phyloP scores from a whole-genome alignment of 2,888 invertebrate genomes.

The Hemithea aestivaria region DNA sequence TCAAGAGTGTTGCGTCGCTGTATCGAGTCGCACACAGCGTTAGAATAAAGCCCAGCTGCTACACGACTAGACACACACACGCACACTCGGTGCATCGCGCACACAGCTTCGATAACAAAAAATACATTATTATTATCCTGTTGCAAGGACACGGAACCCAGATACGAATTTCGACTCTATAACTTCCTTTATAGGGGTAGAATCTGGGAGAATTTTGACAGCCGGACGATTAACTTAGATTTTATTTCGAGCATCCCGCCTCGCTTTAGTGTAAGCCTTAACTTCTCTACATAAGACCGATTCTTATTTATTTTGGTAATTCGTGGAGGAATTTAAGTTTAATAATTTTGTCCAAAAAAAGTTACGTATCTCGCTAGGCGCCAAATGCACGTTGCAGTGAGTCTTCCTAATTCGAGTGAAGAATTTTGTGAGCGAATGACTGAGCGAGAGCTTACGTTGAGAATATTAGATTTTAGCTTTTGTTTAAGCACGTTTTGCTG shows the following conservation, averaged over 20 bases:
- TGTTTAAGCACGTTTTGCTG: slow-evolving; percentile 5
- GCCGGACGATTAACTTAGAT: slow-evolving; percentile 66
- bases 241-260: slow-evolving; percentile 49
- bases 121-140: slow-evolving; percentile 75
- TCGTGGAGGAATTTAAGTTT: slow-evolving; percentile 61
- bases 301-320: slow-evolving; percentile 26
- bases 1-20: slow-evolving; percentile 44
- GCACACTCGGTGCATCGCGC: slow-evolving; percentile 64
- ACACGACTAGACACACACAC: slow-evolving; percentile 57
- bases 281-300: too few relatives aligned
- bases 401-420: slow-evolving; percentile 42
- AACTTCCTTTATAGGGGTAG: slow-evolving; percentile 13
- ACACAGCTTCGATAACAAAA: slow-evolving; percentile 70
- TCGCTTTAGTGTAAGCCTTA: slow-evolving; percentile 17
- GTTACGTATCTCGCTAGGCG: slow-evolving; percentile 67
- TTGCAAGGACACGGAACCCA: slow-evolving; percentile 44
- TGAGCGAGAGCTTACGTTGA: slow-evolving; percentile 29
- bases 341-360: slow-evolving; percentile 67
- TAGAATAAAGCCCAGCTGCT: slow-evolving; percentile 75
- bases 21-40: slow-evolving; percentile 56
- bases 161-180: slow-evolving; percentile 38
- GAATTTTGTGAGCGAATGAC: slow-evolving; percentile 48
- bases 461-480: slow-evolving; percentile 24
- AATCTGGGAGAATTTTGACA: slow-evolving; percentile 22
- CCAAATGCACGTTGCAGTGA: slow-evolving; percentile 69